A percentile compares a stretch with the other conserved stretches of the same genome.
These are phyloP conservation scores for Hesperia comma DNA, from an alignment of 2,888 invertebrate genomes.

Conservation along the genomic window DNA sequence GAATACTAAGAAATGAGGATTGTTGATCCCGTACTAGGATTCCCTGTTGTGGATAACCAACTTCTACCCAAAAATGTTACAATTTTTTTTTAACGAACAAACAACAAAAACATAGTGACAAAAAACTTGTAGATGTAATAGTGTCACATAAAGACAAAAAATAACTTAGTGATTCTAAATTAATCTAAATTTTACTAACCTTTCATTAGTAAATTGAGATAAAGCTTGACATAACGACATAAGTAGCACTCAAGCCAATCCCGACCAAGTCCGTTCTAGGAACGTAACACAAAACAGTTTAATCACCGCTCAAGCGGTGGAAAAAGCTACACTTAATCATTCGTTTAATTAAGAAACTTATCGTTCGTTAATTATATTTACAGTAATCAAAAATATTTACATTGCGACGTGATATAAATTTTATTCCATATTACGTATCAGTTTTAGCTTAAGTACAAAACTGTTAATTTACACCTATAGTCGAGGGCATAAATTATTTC, in stretches of 20 bases:
- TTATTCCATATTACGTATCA: constrained; percentile 66
- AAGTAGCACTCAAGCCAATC: neutral
- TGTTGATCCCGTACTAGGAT: no score
- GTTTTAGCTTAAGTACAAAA: constrained; percentile 63
- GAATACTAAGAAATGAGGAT: no score
- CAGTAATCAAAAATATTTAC: constrained; percentile 76
- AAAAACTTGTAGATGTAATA: no score
- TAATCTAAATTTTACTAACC: neutral
- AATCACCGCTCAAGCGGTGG: constrained; percentile 69
- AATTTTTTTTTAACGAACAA: no score
- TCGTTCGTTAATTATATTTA: constrained; percentile 55
- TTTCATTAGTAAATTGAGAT: neutral
- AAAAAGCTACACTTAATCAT: constrained; percentile 51
- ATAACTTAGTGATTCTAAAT: no score
- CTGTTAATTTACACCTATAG: constrained; percentile 55
- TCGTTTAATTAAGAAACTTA: constrained; percentile 47
- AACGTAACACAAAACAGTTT: constrained; percentile 65
- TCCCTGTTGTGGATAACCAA: no score
- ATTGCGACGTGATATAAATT: constrained; percentile 70
- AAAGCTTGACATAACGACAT: neutral
- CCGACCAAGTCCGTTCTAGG: constrained; percentile 62
- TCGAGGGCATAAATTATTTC: constrained; percentile 16
- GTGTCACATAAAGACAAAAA: neutral
- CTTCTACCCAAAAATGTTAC: no score
- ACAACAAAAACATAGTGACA: no score